Conservation (phyloP, 92 coral and sea anemone genomes). For the Palythoa caribaeorum region DNA sequence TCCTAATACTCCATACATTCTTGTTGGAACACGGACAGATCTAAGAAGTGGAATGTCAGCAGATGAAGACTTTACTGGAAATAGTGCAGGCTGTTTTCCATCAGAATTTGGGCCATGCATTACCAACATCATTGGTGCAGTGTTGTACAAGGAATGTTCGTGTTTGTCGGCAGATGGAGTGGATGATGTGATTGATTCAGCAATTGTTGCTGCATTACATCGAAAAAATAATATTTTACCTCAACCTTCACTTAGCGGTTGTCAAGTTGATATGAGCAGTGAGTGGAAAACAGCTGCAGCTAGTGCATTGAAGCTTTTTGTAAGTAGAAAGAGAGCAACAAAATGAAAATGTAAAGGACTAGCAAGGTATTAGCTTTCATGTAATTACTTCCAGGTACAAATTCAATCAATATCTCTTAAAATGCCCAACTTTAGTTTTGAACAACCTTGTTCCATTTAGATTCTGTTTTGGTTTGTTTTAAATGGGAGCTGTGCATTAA, state of each 20-base stretch:
- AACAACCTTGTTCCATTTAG: no score
- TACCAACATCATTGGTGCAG: slow-evolving; percentile 26
- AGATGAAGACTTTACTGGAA: not conserved
- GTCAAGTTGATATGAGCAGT: not conserved
- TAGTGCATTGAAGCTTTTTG: not conserved
- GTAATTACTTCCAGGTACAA: no score
- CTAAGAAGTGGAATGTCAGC: not conserved
- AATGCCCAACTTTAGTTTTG: no score
- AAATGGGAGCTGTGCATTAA: no score
- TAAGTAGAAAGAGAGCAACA: not conserved
- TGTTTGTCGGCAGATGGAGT: not conserved
- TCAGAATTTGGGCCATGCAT: not conserved
- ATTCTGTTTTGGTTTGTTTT: no score
- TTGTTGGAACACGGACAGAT: slow-evolving; percentile 18
- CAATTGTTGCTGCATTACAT: not conserved
- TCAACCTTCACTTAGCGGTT: not conserved
- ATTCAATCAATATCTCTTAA: no score
- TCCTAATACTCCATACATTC: not conserved
- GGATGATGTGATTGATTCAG: not conserved
- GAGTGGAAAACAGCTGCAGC: not conserved
- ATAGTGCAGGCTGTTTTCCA: slow-evolving; percentile 5
- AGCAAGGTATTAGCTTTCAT: no score
- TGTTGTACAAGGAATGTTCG: slow-evolving; percentile 8
- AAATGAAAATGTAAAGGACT: no score
- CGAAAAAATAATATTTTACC: not conserved